Evolutionary conservation across 2,888 invertebrate genomes (phyloP).

Genomic region (Neoitamus cyanurus): DNA sequence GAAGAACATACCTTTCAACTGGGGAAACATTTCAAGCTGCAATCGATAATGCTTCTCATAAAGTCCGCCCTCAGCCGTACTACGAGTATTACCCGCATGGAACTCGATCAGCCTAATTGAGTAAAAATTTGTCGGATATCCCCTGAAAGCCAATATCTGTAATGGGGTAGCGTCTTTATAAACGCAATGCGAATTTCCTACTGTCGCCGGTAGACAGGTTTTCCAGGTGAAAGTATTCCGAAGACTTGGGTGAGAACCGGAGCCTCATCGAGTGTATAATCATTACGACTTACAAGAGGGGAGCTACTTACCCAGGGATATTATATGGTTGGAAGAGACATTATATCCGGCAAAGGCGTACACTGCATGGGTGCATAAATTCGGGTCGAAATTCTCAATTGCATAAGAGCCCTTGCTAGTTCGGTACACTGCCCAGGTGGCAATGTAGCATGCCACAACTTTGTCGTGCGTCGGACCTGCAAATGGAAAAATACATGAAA

Average conservation of each 20-base stretch:
- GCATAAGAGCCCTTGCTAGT: slow-evolving; percentile 74
- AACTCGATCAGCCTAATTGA: slow-evolving; percentile 15
- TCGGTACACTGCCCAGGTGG: slow-evolving; percentile 83
- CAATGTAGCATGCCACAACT: slow-evolving; percentile 83
- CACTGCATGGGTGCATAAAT: slow-evolving; percentile 82
- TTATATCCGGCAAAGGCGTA: slow-evolving; percentile 87
- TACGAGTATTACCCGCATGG: neutral
- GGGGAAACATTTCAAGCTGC: neutral
- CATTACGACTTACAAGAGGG: neutral
- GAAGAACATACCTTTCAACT: neutral
- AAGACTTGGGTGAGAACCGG: neutral
- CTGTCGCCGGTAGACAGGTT: neutral
- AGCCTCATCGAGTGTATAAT: neutral
- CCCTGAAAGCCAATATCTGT: slow-evolving; percentile 8
- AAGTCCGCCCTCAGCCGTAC: neutral
- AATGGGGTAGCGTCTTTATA: neutral
- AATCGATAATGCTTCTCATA: neutral
- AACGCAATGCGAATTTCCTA: neutral
- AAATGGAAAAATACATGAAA: neutral
- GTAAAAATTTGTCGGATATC: slow-evolving; percentile 35
- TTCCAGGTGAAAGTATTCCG: neutral
- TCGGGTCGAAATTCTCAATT: slow-evolving; percentile 76
- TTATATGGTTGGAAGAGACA: slow-evolving; percentile 73
- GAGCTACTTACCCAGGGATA: slow-evolving; percentile 72
- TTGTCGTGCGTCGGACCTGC: slow-evolving; percentile 77